Evolutionary conservation across 2,797 vertebrate species (phyloP), one percentile per base, ranked within the genome.

Genomic region (Pyrocephalus nanus): DNA sequence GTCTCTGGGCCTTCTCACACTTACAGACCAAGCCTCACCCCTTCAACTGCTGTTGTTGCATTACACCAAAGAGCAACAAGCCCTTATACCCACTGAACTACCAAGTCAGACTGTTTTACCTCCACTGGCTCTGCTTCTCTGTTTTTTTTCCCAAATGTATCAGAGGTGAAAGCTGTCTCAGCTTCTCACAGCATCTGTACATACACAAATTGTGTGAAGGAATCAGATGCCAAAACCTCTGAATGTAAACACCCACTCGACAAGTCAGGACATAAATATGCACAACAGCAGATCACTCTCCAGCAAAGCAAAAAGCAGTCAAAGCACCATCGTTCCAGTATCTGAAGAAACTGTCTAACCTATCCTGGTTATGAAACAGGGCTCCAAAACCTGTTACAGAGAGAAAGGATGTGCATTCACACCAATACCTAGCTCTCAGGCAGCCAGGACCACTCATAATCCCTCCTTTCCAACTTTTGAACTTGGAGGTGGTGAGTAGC

Each of bases 131-230:
- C 58, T 66, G 32, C 34, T 72, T 69, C 57, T 54, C 43, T 72
- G 23, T 0, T 57, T 81, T 75, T 45, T 30, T 48, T 17, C 38
- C 79, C 21, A 53, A 62, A 54, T 5, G 4, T 57, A 93, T 45
- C 53, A 88, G 65, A 92, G 48, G 14, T 70, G 65, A 94, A 94
- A 93, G 77, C 71, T 64, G 69, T 84, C 75, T 89, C 48, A 43
- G 40, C 64, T 89, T 79, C 82, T 83, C 69, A 66, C 36, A 43
- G 78, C 29, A 66, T 57, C 29, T 70, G 26, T 30, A 73, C 25
- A 7, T 3, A 67, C 40, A 72, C 25, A 87, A 48, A 58, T 2
- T 1, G 3, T 11, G 36, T 42, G 55, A 91, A 87, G 43, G 29
- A 69, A 93, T 34, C 40, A 38, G 55, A 85, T 67, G 67, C 64